phyloP scores from a whole-genome alignment of 2,888 invertebrate species.

The Ctena decussata region DNA sequence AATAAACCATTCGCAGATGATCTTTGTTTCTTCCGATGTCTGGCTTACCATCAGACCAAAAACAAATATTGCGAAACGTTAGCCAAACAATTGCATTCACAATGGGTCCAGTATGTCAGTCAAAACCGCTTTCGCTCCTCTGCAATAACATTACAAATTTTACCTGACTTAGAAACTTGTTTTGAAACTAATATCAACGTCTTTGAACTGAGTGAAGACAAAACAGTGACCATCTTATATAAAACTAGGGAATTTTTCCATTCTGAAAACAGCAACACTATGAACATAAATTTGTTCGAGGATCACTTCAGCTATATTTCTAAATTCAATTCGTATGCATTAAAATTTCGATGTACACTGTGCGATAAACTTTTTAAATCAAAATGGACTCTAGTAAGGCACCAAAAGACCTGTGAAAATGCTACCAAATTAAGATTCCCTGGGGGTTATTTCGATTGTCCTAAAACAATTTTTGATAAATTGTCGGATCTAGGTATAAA shows the following conservation, averaged over 20 bases:
- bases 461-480: constrained; percentile 2
- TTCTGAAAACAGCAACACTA: neutral
- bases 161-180: constrained; percentile 15
- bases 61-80: constrained; percentile 7
- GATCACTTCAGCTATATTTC: neutral
- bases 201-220: constrained; percentile 2
- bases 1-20: constrained; percentile 5
- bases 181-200: constrained; percentile 16
- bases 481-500: neutral
- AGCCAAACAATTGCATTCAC: no score
- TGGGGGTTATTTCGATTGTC: neutral
- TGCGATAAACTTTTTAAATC: neutral
- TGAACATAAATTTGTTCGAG: neutral
- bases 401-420: constrained; percentile 1
- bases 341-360: neutral
- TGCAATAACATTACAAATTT: neutral
- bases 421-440: neutral
- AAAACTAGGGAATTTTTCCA: constrained; percentile 6
- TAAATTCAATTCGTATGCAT: constrained; percentile 1
- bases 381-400: neutral
- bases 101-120: no score
- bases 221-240: constrained; percentile 9
- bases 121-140: neutral
- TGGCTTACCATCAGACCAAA: constrained; percentile 2
- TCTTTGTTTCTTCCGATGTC: constrained; percentile 21